Evolutionary conservation across 2,113 vertebrate genomes (phyloP), one percentile per base, ranked within the genome.

Genomic region (Eonycteris spelaea): DNA sequence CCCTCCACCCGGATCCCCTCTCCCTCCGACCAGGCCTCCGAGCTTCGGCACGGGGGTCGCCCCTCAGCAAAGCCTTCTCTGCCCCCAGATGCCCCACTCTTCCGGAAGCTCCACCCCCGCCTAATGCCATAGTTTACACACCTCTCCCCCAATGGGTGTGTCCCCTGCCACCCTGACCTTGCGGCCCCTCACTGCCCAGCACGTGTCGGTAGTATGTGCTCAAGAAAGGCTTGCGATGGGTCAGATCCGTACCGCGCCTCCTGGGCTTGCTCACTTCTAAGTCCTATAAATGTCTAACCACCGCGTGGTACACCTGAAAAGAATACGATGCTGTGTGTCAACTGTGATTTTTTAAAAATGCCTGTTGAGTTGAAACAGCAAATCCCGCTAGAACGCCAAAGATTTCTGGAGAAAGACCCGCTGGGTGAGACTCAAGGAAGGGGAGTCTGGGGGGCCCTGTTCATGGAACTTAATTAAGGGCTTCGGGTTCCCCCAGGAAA

Each of bases 361-460:
- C 51, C 78, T 55, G n/a, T 78, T 83, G 35, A 35, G 40, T 14
- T 73, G 16, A 91, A 85, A 80, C 1, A 53, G 55, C 15, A 86
- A 55, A 68, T 61, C 40, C 38, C 84, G 14, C 19, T 55, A 53
- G 57, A 82, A 28, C 24, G 45, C n/a, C 53, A 91, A 68, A 43
- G 30, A 79, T 48, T 70, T 83, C 61, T 92, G 74, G 73, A 92
- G 68, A 77, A 91, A 94, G 61, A 85, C 57, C 26, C 43, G 24
- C 48, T 73, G 63, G n/a, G 78, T 7, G 19, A 91, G 67, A 55
- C n/a, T 28, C 24, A 71, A 68, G 21, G 45, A 30, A 55, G 18
- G 35, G 38, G 91, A 53, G 53, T 83, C 61, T 90, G 33, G 0
- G 4, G 26, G 45, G 45, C 0, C 28, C 45, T 35, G 63, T 92